phyloP scores from a whole-genome alignment of 2,888 invertebrate genomes.

The Smittia sp. region DNA sequence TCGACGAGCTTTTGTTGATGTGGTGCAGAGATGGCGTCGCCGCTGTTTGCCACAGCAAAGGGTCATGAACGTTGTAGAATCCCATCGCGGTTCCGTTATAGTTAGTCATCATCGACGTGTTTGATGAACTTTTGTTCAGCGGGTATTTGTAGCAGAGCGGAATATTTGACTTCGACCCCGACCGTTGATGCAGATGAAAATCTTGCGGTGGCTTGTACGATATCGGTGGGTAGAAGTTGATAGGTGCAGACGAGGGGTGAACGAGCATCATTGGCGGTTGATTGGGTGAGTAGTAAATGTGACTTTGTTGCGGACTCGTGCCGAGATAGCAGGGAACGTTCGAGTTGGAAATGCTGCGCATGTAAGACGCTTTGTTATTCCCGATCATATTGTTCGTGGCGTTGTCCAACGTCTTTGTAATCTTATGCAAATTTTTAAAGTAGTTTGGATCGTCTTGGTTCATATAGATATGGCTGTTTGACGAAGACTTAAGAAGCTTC shows the following conservation, averaged over 20 bases:
- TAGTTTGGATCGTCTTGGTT: conserved; percentile 39
- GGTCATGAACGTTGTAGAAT: conserved; percentile 42
- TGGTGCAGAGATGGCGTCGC: not conserved
- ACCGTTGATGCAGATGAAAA: conserved; percentile 9
- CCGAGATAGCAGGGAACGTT: conserved; percentile 23
- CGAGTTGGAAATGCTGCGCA: conserved; percentile 22
- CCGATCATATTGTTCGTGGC: conserved; percentile 22
- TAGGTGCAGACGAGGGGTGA: conserved; percentile 8
- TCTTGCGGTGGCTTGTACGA: conserved; percentile 20
- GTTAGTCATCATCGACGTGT: conserved; percentile 45
- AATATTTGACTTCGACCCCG: conserved; percentile 48
- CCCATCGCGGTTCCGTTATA: conserved; percentile 12
- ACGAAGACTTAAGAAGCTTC: conserved; percentile 27
- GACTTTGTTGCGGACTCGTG: not conserved
- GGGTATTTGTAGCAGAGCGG: conserved; percentile 48
- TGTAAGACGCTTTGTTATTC: conserved; percentile 1
- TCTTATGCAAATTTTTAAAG: conserved; percentile 38
- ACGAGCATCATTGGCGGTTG: not conserved
- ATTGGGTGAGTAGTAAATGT: not conserved
- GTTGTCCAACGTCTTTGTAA: conserved; percentile 32
- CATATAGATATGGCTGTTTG: conserved; percentile 38
- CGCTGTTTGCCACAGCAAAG: conserved; percentile 20
- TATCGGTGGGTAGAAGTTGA: conserved; percentile 24
- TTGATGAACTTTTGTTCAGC: conserved; percentile 52
- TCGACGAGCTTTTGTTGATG: conserved; percentile 50